These are phyloP conservation scores for Rhynchotus rufescens DNA, from an alignment of 2,797 vertebrate species.

Conservation along the genomic window DNA sequence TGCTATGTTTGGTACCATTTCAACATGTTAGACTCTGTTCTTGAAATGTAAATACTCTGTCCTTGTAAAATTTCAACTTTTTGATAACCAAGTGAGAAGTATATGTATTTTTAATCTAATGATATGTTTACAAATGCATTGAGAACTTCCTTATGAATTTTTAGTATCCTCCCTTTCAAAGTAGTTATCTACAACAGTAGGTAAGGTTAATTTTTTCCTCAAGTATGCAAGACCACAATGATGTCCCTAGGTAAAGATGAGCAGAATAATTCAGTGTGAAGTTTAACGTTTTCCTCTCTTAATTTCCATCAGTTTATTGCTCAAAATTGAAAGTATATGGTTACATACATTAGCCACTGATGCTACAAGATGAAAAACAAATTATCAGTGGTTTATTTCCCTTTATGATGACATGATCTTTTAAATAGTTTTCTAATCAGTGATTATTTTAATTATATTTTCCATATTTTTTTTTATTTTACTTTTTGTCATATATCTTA, in stretches of 20 bases:
- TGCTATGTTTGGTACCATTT: not conserved
- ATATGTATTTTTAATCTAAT: not conserved
- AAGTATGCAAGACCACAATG: not conserved
- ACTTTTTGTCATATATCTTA: not conserved
- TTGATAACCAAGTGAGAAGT: not conserved
- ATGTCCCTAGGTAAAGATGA: not conserved
- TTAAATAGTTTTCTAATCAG: not conserved
- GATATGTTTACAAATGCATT: not conserved
- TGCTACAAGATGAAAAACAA: not conserved
- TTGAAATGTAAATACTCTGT: not conserved
- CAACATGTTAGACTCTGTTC: not conserved
- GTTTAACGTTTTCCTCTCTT: not conserved
- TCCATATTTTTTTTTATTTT: not conserved
- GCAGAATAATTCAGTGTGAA: not conserved
- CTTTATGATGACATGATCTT: not conserved
- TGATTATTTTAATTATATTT: not conserved
- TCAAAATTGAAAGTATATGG: not conserved
- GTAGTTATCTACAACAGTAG: not conserved
- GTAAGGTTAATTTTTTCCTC: not conserved
- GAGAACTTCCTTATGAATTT: not conserved
- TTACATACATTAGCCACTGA: not conserved
- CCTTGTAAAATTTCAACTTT: not conserved
- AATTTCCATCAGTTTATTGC: not conserved
- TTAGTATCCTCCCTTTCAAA: not conserved
- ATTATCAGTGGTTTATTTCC: not conserved